A percentile compares a stretch with the other conserved stretches of the same genome.
Conservation (phyloP, 1,140 invertebrate genomes). For the Agraylea sexmaculata region DNA sequence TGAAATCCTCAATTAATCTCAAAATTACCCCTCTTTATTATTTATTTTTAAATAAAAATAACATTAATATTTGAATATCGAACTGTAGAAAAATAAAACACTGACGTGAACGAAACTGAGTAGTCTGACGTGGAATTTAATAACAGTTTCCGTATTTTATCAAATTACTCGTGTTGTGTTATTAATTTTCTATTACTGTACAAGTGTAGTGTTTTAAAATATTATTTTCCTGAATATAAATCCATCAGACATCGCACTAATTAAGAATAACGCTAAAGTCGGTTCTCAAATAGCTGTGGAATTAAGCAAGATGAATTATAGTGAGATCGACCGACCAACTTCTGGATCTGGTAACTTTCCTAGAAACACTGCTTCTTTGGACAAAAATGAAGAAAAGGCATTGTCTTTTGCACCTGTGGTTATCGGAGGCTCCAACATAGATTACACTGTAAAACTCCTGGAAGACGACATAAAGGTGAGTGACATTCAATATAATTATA, state of each 20-base stretch:
- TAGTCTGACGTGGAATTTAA: too few relatives aligned
- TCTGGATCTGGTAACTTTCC: slow-evolving; percentile 11
- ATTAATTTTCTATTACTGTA: too few relatives aligned
- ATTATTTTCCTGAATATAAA: too few relatives aligned
- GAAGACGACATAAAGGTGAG: slow-evolving; percentile 57
- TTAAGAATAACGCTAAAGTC: slow-evolving; percentile 83
- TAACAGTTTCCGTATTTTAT: too few relatives aligned
- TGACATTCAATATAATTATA: slow-evolving; percentile 16
- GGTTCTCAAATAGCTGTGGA: slow-evolving; percentile 72
- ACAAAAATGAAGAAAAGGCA: slow-evolving; percentile 3
- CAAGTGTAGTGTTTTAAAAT: too few relatives aligned
- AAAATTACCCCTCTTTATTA: too few relatives aligned
- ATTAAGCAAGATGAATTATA: slow-evolving; percentile 40
- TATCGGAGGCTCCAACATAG: slow-evolving; percentile 72
- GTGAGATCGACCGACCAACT: not conserved
- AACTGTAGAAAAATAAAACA: too few relatives aligned
- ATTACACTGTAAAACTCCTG: slow-evolving; percentile 55
- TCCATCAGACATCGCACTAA: slow-evolving; percentile 67
- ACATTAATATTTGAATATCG: too few relatives aligned
- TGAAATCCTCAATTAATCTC: too few relatives aligned
- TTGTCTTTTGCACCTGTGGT: slow-evolving; percentile 51
- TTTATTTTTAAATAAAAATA: too few relatives aligned
- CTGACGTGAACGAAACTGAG: too few relatives aligned
- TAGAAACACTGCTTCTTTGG: not conserved
- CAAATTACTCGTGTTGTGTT: too few relatives aligned